phyloP scores from a whole-genome alignment of 2,113 vertebrate species.

The Prochilodus magdalenae region DNA sequence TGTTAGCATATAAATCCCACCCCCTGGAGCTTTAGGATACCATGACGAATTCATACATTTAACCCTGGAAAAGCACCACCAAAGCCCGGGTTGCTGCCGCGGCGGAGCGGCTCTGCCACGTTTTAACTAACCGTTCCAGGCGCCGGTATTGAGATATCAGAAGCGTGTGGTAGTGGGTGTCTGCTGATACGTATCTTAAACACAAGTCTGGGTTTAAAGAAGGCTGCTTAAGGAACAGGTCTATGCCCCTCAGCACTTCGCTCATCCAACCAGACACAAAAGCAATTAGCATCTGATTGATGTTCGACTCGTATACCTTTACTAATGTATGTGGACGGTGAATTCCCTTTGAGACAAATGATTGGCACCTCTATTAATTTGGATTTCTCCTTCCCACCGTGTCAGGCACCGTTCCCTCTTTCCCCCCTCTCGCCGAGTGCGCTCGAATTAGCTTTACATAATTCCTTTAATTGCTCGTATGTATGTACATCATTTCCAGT shows the following conservation, averaged over 20 bases:
- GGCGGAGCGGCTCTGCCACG: neutral
- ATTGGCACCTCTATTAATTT: conserved; percentile 65
- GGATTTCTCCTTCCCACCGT: conserved; percentile 24
- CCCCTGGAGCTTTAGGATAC: neutral
- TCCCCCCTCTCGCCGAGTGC: conserved; percentile 20
- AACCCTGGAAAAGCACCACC: neutral
- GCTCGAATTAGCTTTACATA: conserved; percentile 51
- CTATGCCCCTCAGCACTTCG: conserved; percentile 52
- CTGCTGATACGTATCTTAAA: conserved; percentile 47
- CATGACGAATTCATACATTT: conserved; percentile 17
- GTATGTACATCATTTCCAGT: conserved; percentile 34
- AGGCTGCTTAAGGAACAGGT: conserved; percentile 32
- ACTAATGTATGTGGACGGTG: conserved; percentile 47
- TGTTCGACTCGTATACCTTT: conserved; percentile 47
- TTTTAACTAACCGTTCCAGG: conserved; percentile 47
- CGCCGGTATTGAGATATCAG: conserved; percentile 59
- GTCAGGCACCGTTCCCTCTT: conserved; percentile 15
- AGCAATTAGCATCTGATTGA: conserved; percentile 61
- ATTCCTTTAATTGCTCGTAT: conserved; percentile 45
- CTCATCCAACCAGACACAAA: conserved; percentile 50
- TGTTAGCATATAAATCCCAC: neutral
- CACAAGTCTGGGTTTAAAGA: conserved; percentile 53
- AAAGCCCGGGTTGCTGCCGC: neutral
- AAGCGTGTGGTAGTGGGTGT: conserved; percentile 23
- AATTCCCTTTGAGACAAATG: conserved; percentile 56